phyloP scores from a whole-genome alignment of 2,888 invertebrate species.

The Daptonema setosum region DNA sequence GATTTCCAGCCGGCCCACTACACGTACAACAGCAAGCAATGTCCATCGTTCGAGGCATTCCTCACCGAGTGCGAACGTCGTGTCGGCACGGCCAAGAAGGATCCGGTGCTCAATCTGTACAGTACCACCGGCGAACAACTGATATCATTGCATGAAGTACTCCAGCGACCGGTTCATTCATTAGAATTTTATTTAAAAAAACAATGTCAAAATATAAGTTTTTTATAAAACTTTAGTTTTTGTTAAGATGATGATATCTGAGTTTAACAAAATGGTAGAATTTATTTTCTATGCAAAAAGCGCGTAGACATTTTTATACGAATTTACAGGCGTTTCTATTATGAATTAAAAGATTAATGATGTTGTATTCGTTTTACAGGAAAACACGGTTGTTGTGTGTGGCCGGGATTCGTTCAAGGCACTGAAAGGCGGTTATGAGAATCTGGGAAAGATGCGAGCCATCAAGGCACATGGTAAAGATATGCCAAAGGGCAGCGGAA shows the following conservation, averaged over 20 bases:
- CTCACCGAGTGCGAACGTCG: background rate
- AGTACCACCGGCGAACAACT: background rate
- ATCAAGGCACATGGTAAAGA: background rate
- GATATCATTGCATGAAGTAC: background rate
- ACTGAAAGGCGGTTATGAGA: background rate
- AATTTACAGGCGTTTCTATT: too few relatives aligned
- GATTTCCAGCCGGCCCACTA: background rate
- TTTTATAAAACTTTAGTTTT: too few relatives aligned
- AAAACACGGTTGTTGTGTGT: background rate
- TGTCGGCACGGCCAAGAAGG: background rate
- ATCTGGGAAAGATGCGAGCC: background rate
- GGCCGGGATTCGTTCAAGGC: background rate
- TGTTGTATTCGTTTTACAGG: too few relatives aligned
- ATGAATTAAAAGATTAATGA: too few relatives aligned
- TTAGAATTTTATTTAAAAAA: too few relatives aligned
- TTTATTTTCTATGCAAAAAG: too few relatives aligned
- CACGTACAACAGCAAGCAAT: background rate
- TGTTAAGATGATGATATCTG: too few relatives aligned
- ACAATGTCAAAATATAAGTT: too few relatives aligned
- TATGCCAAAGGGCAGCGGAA: background rate
- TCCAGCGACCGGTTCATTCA: too few relatives aligned
- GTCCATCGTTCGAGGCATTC: background rate
- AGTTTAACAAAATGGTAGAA: too few relatives aligned
- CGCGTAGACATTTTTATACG: too few relatives aligned
- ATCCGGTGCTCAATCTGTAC: background rate